Evolutionary conservation across 2,797 vertebrate species (phyloP), one percentile per base, ranked within the genome.

Genomic region (Eulemur albifrons): DNA sequence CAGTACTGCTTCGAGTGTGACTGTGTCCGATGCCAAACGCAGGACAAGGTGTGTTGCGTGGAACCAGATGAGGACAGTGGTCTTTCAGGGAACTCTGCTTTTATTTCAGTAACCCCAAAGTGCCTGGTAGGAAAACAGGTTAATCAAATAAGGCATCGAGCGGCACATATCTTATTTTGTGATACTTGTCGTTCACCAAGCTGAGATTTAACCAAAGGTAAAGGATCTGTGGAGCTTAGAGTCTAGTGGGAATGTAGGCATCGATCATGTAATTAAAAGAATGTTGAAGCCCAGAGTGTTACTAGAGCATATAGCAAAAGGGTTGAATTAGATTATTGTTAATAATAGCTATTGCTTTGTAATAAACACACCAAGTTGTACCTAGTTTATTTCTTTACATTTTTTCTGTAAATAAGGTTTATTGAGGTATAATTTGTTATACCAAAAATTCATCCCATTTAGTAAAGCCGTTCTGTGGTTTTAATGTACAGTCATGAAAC

Each of bases 1-100:
- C 99, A 99, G 69, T 99, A 99, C 97, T 99, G 99, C 98, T 99
- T 99, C 48, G 97, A 98, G 17, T 99, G 99, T 88, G 98, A 99
- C 82, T 99, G 99, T 72, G 38, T 87, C n/a, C 98, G 98, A 52
- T 99, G 99, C 96, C 95, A 96, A 72, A 98, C 98, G 9, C 97
- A 97, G 73, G 98, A 99, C 97, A 99, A 98, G 99, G 99, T 99
- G 98, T n/a, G 97, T 23, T 67, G 59, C 12, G 0, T 13, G 70
- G 27, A 18, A 7, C 12, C 48, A 13, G 32, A n/a, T 7, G 1
- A 17, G 9, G 93, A 73, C 2, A 38, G 0, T 40, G 61, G 18
- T 17, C 75, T 79, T 59, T 45, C 59, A n/a, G 48, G 61, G 89
- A 11, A 11, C 18, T n/a, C 59, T 14, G 27, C 65, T 79, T 77